Evolutionary conservation across 1,140 invertebrate species (phyloP), one percentile per base, ranked within the genome.

Genomic region (Drosophila guanche): DNA sequence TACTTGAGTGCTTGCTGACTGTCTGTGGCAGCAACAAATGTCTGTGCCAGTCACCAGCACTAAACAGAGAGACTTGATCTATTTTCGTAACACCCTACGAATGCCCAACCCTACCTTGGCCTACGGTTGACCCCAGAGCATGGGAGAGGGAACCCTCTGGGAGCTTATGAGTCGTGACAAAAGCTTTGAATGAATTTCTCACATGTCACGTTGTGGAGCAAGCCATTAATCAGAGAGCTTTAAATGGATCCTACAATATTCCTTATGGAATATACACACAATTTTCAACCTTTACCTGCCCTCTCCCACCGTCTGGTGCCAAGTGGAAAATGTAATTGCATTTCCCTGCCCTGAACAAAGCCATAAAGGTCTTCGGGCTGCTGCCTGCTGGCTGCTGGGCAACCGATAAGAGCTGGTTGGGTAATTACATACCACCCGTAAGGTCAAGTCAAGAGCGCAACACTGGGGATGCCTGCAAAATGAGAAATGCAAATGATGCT

Each of bases 401-500:
- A 4, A 10, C n/a, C 5, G 65, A 68, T 68, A 68, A 68, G 51
- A 68, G 50, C 42, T 47, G 42, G 48, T 7, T 4, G 41, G 23
- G 20, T 68, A 68, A 68, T 55, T 48, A 66, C 16, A 20, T 20
- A 20, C 50, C 23, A 8, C 33, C 20, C 33, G 42, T 20, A 72
- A 61, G 43, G 58, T 33, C 67, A 23, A 8, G 23, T 7, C 37
- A 42, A 27, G 16, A 5, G 27, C 22, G 29, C 52, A 51, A 57
- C 52, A 52, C 50, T 27, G 57, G n/a, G 53, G 42, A 8, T 55
- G 40, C 23, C 25, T 12, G 40, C n/a, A 27, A 55, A 55, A 25
- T 29, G 29, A 47, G 51, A 65, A 73, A 73, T 73, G 69, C 70
- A 73, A 73, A 73, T 51, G 46, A 73, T 65, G 47, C 41, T 33